Conservation (phyloP, 2,888 invertebrate species). For the Encarsia formosa region DNA sequence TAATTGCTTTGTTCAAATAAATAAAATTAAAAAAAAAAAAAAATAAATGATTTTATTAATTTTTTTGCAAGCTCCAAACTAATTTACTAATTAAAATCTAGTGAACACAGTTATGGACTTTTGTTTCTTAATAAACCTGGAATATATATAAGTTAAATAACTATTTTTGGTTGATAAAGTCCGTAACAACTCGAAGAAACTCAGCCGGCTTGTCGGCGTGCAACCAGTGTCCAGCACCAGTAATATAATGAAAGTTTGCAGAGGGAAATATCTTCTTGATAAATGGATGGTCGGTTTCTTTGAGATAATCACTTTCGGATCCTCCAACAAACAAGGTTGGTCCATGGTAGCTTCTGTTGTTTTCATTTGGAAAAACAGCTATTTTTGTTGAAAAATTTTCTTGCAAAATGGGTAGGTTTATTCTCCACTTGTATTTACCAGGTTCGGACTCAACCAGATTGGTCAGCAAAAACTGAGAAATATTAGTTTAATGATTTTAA, state of each 20-base stretch:
- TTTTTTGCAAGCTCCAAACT: no score
- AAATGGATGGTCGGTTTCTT: conserved; percentile 56
- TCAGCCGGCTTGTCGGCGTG: conserved; percentile 85
- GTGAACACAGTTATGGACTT: conserved; percentile 25
- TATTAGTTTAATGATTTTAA: conserved; percentile 1
- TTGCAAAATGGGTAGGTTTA: conserved; percentile 72
- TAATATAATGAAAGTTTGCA: conserved; percentile 66
- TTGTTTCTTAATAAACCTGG: no score
- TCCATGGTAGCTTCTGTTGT: conserved; percentile 54
- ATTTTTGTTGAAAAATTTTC: conserved; percentile 64
- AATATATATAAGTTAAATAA: no score
- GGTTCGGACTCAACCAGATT: conserved; percentile 71
- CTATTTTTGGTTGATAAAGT: conserved; percentile 56
- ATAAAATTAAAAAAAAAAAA: not conserved
- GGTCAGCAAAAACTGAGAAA: conserved; percentile 70
- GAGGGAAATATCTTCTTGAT: conserved; percentile 71
- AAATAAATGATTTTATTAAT: no score
- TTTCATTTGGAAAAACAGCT: conserved; percentile 60
- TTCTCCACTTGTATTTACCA: conserved; percentile 69
- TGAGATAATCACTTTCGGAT: conserved; percentile 74
- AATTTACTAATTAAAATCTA: conserved; percentile 16
- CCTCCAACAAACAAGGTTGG: conserved; percentile 84
- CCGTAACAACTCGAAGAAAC: conserved; percentile 63
- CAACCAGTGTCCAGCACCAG: conserved; percentile 88
- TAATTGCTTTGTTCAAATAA: no score